These are phyloP conservation scores for Pangasius macronema DNA, from an alignment of 2,797 vertebrate genomes.

Conservation along the genomic window DNA sequence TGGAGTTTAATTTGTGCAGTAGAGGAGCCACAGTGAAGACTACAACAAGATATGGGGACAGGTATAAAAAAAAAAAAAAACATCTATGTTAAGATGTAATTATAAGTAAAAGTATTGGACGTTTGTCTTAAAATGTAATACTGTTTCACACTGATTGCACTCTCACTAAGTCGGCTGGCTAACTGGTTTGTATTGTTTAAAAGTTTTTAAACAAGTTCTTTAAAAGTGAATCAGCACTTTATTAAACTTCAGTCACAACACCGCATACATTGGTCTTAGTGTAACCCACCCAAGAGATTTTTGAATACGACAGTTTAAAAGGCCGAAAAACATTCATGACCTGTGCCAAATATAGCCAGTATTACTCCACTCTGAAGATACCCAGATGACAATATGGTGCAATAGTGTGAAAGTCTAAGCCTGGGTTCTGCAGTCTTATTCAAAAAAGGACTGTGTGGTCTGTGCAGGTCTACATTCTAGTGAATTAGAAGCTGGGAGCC, in stretches of 20 bases:
- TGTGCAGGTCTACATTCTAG: neutral
- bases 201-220: neutral
- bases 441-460: neutral
- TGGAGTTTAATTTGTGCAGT: neutral
- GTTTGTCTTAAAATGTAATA: neutral
- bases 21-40: neutral
- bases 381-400: conserved; percentile 38
- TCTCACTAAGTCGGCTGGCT: neutral
- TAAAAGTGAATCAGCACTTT: neutral
- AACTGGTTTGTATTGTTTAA: neutral
- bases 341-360: neutral
- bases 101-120: neutral
- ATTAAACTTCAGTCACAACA: neutral
- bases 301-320: neutral
- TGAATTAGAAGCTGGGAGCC: neutral
- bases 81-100: neutral
- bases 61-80: too few relatives aligned
- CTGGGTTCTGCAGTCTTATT: neutral
- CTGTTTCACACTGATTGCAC: neutral
- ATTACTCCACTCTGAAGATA: conserved; percentile 29
- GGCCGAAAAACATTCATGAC: conserved; percentile 7
- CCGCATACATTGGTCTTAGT: neutral
- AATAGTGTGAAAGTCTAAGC: conserved; percentile 40
- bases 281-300: neutral
- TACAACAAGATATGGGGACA: neutral